Evolutionary conservation across 2,888 invertebrate species (phyloP), one percentile per base, ranked within the genome.

Genomic region (Pachycephus smyrnensis): DNA sequence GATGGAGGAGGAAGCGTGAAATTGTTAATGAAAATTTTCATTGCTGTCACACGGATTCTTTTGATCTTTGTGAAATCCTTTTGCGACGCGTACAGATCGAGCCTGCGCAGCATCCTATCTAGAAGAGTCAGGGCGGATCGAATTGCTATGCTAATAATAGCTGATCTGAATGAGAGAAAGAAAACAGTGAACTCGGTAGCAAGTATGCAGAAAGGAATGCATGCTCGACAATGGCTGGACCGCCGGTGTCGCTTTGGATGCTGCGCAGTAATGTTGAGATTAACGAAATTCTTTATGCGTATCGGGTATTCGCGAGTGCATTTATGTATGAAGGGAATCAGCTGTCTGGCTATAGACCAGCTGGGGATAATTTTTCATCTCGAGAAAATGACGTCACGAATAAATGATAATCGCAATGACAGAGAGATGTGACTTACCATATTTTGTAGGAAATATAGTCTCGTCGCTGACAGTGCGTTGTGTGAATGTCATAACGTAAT

Each of bases 401-500:
- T 68, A 68, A 68, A 68, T 11, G n/a, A n/a, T n/a, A n/a, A n/a
- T n/a, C n/a, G n/a, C n/a, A n/a, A n/a, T n/a, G n/a, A n/a, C n/a
- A n/a, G n/a, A n/a, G n/a, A n/a, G n/a, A n/a, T n/a, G n/a, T 9
- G 3, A 90, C 94, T 94, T 93, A 97, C 98, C 98, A 93, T 98
- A 98, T 95, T 99, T 99, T 91, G 99, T 99, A 92, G 99, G 99
- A 94, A 99, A 99, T 92, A 98, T 95, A 90, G 95, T 95, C 94
- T 99, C 99, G 93, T 99, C 98, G 92, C 97, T 97, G 93, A 99
- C 96, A 87, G 97, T 98, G 94, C 98, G 98, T 93, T 99, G 98
- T 88, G 97, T 98, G 94, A 96, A 98, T 84, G 98, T 98, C 98
- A 99, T 99, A 91, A 98, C 98, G 93, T 98, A 98, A 94, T 99